Conservation (phyloP, 2,113 vertebrate genomes). For the Tamias sibiricus region DNA sequence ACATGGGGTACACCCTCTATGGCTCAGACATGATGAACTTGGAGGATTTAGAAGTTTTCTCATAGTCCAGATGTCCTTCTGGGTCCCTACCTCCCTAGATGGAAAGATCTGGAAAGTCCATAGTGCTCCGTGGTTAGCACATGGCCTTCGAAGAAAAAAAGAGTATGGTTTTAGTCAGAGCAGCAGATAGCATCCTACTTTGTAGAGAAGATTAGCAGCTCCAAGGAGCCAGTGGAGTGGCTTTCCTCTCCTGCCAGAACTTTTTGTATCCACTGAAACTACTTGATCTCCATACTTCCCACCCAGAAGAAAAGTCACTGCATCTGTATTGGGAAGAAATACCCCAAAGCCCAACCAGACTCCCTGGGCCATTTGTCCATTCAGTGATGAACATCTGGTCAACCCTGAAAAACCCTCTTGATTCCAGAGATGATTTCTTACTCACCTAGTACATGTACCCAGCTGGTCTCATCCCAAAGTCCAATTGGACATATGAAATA, state of each 20-base stretch:
- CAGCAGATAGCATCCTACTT: background rate
- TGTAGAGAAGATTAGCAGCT: background rate
- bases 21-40: constrained; percentile 40
- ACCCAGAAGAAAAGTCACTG: background rate
- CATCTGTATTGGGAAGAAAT: constrained; percentile 16
- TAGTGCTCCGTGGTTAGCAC: background rate
- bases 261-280: background rate
- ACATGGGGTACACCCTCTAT: constrained; percentile 45
- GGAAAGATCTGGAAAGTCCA: background rate
- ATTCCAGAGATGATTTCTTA: background rate
- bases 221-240: background rate
- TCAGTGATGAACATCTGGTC: constrained; percentile 9
- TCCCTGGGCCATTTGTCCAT: background rate
- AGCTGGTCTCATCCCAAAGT: background rate
- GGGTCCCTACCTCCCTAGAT: background rate
- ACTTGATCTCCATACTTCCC: background rate
- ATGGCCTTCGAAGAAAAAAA: background rate
- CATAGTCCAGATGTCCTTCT: constrained; percentile 15
- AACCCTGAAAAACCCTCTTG: background rate
- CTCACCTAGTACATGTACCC: background rate
- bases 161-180: background rate
- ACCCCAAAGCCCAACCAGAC: constrained; percentile 14
- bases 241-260: background rate
- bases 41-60: constrained; percentile 3
- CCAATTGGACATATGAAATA: background rate